A percentile compares a stretch with the other conserved stretches of the same genome.
Conservation (phyloP, 2,113 vertebrate species). For the Rhea pennata region DNA sequence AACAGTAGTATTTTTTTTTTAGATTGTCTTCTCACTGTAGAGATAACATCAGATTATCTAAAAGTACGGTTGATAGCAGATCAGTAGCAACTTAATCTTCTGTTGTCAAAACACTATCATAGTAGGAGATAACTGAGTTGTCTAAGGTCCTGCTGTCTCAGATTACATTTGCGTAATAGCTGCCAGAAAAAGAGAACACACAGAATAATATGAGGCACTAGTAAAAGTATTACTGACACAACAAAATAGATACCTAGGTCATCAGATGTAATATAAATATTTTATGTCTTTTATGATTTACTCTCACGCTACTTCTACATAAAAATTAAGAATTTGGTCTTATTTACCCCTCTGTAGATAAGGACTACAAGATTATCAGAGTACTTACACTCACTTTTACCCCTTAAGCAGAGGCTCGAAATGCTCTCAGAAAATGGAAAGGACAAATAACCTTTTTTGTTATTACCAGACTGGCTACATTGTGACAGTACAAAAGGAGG, state of each 20-base stretch:
- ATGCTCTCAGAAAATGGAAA: not conserved
- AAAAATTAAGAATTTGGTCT: not conserved
- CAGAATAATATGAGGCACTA: not conserved
- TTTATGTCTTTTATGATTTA: not conserved
- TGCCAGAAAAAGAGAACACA: not conserved
- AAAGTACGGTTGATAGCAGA: not conserved
- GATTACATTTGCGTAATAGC: not conserved
- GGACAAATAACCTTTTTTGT: not conserved
- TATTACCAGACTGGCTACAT: not conserved
- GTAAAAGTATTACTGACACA: not conserved
- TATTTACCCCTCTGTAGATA: not conserved
- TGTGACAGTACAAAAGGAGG: not conserved
- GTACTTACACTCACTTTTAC: not conserved
- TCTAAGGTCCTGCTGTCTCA: not conserved
- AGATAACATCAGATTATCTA: not conserved
- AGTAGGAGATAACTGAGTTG: not conserved
- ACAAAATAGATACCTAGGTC: not conserved
- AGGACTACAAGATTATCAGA: not conserved
- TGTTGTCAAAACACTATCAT: not conserved
- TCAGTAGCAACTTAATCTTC: not conserved
- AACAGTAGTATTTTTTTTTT: not conserved
- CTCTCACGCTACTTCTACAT: not conserved
- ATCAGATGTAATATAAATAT: not conserved
- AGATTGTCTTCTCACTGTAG: not conserved
- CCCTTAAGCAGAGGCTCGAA: not conserved